Base-by-base conservation (phyloP, 1,140 invertebrate species). In the Bactericera cockerelli region DNA sequence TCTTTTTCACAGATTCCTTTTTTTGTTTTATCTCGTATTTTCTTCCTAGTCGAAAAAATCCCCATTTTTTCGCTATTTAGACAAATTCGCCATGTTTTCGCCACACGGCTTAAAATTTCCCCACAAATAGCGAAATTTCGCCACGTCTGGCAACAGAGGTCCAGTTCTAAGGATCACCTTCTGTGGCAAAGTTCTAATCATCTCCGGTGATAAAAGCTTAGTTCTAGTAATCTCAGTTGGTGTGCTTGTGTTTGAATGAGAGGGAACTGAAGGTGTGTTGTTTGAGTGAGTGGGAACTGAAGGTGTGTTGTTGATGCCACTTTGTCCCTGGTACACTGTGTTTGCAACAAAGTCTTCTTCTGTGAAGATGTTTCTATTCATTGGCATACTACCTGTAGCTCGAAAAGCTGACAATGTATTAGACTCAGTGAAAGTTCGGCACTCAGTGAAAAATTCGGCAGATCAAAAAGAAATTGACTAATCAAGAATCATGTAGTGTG, bases 371-470 rank as follows among this genome's bases (percentile, higher is more conserved):
- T 69, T 59, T 61, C 57, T 33, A 62, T 74, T 69, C 25, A 71
- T 70, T 33, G 70, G 69, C 59, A 61, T 71, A 58, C 75, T 71
- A 38, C 71, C 74, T 21, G 67, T 65, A 56, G 64, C 68, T 65
- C 65, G 58, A 61, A 76, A 76, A 26, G 72, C 71, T 53, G 64
- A 64, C 57, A 61, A 68, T 19, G 74, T 75, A 62, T 76, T 75
- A 36, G 53, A 55, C n/a, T 67, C 67, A 26, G 69, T 70, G 53
- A 70, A 65, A 26, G 71, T 67, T 55, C n/a, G n/a, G n/a, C n/a
- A n/a, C n/a, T n/a, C 33, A 36, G 33, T 11, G 16, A 16, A 36
- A 36, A 36, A 36, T 36, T 36, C 33, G 16, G 16, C 33, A 36
- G 16, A 36, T 36, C 10, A 36, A 16, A 16, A 36, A 36, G 33